A percentile compares a stretch with the other conserved stretches of the same genome.
Evolutionary conservation across 2,797 vertebrate genomes (phyloP).

Genomic region (Coregonus ussuriensis): DNA sequence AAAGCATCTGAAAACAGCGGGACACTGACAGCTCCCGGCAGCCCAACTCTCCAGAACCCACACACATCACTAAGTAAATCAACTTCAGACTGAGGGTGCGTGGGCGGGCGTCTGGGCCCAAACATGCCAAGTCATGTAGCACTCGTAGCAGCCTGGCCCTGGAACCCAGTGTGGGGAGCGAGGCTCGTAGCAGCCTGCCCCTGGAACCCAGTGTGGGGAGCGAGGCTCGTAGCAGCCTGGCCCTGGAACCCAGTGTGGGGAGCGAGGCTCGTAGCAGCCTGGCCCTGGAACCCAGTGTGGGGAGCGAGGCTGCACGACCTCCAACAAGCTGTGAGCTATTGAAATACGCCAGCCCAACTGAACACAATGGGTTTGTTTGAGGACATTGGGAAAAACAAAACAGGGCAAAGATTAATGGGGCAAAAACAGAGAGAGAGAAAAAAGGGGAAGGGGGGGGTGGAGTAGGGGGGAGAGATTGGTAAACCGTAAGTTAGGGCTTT

Average conservation of each 20-base stretch:
- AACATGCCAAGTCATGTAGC: constrained; percentile 26
- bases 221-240: no score
- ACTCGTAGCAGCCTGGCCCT: constrained; percentile 8
- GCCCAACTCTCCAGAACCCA: background rate
- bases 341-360: constrained; percentile 3
- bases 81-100: background rate
- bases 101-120: constrained; percentile 2
- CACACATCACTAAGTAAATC: background rate
- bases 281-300: no score
- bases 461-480: constrained; percentile 30
- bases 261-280: no score
- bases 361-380: constrained; percentile 29
- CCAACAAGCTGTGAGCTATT: constrained; percentile 5
- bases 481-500: background rate
- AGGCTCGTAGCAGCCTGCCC: background rate
- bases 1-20: constrained; percentile 7
- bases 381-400: constrained; percentile 40
- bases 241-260: no score
- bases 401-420: constrained; percentile 56
- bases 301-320: background rate
- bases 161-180: background rate
- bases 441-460: constrained; percentile 62
- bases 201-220: no score
- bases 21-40: background rate
- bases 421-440: constrained; percentile 27